Conservation (phyloP, 2,888 invertebrate genomes). For the Beris morrisii region DNA sequence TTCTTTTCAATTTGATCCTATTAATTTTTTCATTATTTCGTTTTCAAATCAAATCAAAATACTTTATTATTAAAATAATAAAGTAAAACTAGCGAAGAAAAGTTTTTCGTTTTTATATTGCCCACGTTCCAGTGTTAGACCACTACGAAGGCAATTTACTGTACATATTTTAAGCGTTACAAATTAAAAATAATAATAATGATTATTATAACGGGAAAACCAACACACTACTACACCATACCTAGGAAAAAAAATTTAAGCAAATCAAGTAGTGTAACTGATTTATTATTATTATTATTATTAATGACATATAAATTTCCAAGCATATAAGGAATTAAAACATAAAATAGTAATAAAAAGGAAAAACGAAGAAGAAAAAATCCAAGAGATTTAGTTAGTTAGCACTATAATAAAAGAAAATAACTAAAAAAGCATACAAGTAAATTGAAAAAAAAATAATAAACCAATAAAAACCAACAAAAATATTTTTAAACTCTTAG, state of each 20-base stretch:
- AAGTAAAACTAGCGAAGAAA: no score
- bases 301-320: constrained; percentile 11
- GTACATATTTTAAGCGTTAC: no score
- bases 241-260: background rate
- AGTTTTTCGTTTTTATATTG: no score
- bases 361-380: background rate
- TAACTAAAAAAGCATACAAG: constrained; percentile 1
- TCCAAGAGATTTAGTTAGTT: constrained; percentile 16
- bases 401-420: constrained; percentile 7
- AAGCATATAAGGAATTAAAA: constrained; percentile 7
- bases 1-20: no score
- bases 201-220: background rate
- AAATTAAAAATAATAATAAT: no score
- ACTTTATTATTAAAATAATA: no score
- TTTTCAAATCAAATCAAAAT: no score
- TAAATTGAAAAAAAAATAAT: constrained; percentile 6
- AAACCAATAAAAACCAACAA: background rate
- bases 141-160: no score
- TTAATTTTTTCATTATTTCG: no score
- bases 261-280: background rate
- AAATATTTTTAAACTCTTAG: constrained; percentile 18
- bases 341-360: background rate
- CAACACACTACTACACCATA: constrained; percentile 2
- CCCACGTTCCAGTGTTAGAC: no score
- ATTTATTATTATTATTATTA: no score